phyloP scores from a whole-genome alignment of 1,140 invertebrate species.

The Lamellibrachia luymesi region DNA sequence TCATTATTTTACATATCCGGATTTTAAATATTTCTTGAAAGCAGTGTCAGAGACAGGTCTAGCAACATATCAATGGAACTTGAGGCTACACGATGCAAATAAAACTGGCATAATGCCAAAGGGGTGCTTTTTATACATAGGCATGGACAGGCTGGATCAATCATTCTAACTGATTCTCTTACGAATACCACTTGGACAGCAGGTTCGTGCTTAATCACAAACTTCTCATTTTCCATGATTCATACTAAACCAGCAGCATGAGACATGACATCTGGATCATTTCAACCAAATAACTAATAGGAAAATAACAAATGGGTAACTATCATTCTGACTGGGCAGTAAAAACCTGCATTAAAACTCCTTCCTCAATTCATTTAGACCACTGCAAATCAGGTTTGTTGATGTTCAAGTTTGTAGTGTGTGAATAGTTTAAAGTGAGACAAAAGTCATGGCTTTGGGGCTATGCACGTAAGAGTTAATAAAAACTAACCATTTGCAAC shows the following conservation, averaged over 20 bases:
- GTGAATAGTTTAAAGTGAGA: too few species aligned
- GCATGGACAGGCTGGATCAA: neutral
- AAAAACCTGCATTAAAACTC: neutral
- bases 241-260: neutral
- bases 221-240: conserved; percentile 1
- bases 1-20: neutral
- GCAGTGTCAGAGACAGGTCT: neutral
- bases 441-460: too few species aligned
- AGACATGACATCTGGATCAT: neutral
- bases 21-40: neutral
- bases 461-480: too few species aligned
- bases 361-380: too few species aligned
- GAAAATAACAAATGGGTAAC: neutral
- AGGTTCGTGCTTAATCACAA: neutral
- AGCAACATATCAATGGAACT: neutral
- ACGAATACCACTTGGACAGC: neutral
- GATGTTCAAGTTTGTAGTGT: too few species aligned
- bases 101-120: neutral
- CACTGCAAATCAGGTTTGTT: too few species aligned
- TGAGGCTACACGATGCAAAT: neutral
- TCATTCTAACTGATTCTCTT: neutral
- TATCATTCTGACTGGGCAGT: neutral
- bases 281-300: neutral
- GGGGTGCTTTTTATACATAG: neutral
- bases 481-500: too few species aligned